A percentile compares a stretch with the other conserved stretches of the same genome.
These are phyloP conservation scores for Melinaea marsaeus DNA, from an alignment of 2,888 invertebrate genomes.

Conservation along the genomic window DNA sequence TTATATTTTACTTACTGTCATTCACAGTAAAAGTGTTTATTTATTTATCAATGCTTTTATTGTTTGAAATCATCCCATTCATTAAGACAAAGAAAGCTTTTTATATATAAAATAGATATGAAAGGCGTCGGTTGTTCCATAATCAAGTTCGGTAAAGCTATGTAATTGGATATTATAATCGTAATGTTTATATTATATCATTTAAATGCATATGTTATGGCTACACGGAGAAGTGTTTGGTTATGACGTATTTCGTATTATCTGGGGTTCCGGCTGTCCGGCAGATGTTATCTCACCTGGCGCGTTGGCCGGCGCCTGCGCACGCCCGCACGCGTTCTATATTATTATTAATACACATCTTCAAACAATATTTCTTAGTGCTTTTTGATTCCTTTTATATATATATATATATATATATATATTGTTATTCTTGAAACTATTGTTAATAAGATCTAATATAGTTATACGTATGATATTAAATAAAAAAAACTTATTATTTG, in stretches of 20 bases:
- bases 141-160: neutral
- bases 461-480: no score
- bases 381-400: neutral
- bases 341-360: conserved; percentile 15
- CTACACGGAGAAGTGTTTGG: conserved; percentile 21
- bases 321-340: conserved; percentile 34
- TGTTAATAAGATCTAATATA: no score
- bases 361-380: conserved; percentile 6
- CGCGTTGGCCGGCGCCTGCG: conserved; percentile 44
- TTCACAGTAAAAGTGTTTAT: neutral
- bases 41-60: neutral
- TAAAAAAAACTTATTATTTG: no score
- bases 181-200: neutral
- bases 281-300: conserved; percentile 73
- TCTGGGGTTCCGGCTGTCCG: conserved; percentile 38
- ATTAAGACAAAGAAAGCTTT: neutral
- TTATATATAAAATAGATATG: neutral
- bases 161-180: conserved; percentile 6
- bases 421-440: no score
- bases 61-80: neutral
- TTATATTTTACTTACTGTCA: neutral
- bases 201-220: conserved; percentile 15
- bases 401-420: no score
- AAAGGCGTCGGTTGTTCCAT: neutral
- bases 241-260: conserved; percentile 26